Percentiles rank a stretch among this genome's conserved stretches.
Conservation (phyloP, 2,113 vertebrate species). For the Brachypodius melanocephalos region DNA sequence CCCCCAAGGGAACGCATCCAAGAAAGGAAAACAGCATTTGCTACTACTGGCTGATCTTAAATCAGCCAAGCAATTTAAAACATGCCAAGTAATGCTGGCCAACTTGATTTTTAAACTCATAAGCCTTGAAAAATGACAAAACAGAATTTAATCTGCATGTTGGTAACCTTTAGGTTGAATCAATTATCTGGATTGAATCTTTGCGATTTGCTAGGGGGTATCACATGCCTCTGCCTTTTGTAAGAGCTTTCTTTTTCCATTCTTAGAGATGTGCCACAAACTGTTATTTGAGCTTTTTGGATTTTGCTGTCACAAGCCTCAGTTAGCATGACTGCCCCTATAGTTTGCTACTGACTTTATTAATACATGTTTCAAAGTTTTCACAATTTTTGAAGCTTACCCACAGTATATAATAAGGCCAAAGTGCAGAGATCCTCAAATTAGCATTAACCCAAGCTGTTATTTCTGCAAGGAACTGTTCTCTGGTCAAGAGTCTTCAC, state of each 20-base stretch:
- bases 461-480: neutral
- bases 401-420: rapidly evolving
- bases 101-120: neutral
- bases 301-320: neutral
- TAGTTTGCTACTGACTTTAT: neutral
- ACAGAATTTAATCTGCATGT: neutral
- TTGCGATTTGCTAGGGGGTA: neutral
- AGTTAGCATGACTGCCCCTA: neutral
- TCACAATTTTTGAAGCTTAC: neutral
- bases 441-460: neutral
- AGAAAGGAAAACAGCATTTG: constrained; percentile 4
- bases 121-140: neutral
- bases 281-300: neutral
- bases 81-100: neutral
- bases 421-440: neutral
- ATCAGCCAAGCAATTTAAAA: constrained; percentile 8
- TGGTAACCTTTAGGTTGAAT: neutral
- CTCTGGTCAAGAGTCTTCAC: neutral
- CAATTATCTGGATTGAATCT: neutral
- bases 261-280: neutral
- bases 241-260: neutral
- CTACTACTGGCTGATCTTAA: constrained; percentile 2
- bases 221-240: neutral
- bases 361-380: neutral
- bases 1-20: neutral